phyloP scores from a whole-genome alignment of 2,888 invertebrate species.

The Catocala fraxini region DNA sequence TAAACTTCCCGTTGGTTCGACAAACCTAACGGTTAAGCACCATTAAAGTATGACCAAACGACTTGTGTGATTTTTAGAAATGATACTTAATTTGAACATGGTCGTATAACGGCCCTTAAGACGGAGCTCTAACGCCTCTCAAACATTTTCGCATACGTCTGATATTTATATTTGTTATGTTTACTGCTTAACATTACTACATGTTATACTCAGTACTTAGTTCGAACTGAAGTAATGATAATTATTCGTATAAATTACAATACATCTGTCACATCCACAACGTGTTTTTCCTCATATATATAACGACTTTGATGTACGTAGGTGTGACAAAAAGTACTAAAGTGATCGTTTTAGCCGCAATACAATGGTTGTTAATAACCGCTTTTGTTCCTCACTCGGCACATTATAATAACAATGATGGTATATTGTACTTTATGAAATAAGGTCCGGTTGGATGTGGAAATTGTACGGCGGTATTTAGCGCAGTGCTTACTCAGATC shows the following conservation, averaged over 20 bases:
- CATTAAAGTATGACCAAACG: conserved; percentile 21
- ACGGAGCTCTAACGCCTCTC: too few species aligned
- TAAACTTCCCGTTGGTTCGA: conserved; percentile 18
- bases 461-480: conserved; percentile 39
- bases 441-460: conserved; percentile 45
- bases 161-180: too few species aligned
- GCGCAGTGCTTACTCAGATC: conserved; percentile 21
- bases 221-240: neutral
- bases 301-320: conserved; percentile 27
- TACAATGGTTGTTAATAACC: conserved; percentile 52
- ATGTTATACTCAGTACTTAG: neutral
- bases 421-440: conserved; percentile 46
- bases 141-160: too few species aligned
- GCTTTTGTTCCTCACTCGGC: conserved; percentile 48
- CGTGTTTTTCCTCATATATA: conserved; percentile 31
- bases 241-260: conserved; percentile 25
- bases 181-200: too few species aligned
- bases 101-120: too few species aligned
- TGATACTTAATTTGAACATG: too few species aligned
- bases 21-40: conserved; percentile 28
- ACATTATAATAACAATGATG: conserved; percentile 53
- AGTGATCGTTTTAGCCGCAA: conserved; percentile 44
- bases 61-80: conserved; percentile 4
- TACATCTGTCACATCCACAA: conserved; percentile 23
- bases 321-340: conserved; percentile 47